Percentiles rank a stretch among this genome's conserved stretches.
Conservation (phyloP, 1,140 invertebrate species). For the Cydia strobilella region DNA sequence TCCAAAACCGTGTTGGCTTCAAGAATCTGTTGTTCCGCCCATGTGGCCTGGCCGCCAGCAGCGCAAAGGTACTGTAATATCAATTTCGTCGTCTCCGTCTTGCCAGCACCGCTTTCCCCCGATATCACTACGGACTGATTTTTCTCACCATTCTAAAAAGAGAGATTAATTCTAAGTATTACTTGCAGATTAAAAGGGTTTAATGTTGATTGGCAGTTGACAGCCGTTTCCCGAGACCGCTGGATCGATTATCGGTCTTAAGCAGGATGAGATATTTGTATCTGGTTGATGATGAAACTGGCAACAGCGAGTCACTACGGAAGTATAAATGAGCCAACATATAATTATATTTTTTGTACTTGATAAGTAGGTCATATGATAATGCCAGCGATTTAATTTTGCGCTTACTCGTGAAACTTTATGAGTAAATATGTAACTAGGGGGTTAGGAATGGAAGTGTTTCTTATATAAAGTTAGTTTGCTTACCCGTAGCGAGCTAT, state of each 20-base stretch:
- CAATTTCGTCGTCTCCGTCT: constrained; percentile 98
- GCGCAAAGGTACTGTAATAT: constrained; percentile 97
- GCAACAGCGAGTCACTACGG: constrained; percentile 17
- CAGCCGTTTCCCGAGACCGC: neutral
- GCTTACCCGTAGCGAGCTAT: constrained; percentile 85
- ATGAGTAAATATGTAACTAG: neutral
- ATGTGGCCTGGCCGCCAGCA: constrained; percentile 85
- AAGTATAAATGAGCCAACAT: constrained; percentile 8
- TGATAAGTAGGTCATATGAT: constrained; percentile 9
- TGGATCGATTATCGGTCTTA: constrained; percentile 9
- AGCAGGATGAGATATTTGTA: constrained; percentile 8
- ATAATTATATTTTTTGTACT: constrained; percentile 4
- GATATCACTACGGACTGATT: constrained; percentile 97
- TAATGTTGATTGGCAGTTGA: constrained; percentile 9
- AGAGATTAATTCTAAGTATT: constrained; percentile 15
- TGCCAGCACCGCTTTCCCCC: constrained; percentile 98
- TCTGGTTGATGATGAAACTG: neutral
- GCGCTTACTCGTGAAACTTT: neutral
- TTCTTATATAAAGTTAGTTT: constrained; percentile 31
- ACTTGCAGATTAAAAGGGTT: neutral
- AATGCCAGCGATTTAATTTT: neutral
- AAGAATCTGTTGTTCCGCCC: constrained; percentile 96
- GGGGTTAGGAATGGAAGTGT: neutral
- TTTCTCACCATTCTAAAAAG: constrained; percentile 71
- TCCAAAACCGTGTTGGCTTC: constrained; percentile 96